These are phyloP conservation scores for Papilio polyxenes DNA, from an alignment of 1,140 invertebrate species.

Conservation along the genomic window DNA sequence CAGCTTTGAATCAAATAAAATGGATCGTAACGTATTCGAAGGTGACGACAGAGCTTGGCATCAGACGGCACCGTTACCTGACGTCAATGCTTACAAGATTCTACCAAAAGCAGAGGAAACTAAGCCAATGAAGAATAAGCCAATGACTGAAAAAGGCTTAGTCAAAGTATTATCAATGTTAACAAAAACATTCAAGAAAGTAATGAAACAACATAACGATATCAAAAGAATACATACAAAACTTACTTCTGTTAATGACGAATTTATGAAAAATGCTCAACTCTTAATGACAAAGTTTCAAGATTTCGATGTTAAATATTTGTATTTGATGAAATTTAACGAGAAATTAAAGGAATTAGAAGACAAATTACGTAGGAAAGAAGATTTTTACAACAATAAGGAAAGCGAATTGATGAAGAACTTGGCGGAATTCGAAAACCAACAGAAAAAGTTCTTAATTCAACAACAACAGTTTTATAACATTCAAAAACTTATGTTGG, in stretches of 20 bases:
- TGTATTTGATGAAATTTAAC: slow-evolving; percentile 53
- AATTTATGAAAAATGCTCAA: slow-evolving; percentile 60
- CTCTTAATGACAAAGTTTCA: slow-evolving; percentile 57
- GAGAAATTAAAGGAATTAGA: slow-evolving; percentile 58
- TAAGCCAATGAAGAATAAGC: slow-evolving; percentile 46
- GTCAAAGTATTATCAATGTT: slow-evolving; percentile 70
- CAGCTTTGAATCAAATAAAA: slow-evolving; percentile 44
- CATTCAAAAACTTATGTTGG: slow-evolving; percentile 67
- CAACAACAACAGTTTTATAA: slow-evolving; percentile 72
- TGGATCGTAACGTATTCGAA: slow-evolving; percentile 56
- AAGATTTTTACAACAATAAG: slow-evolving; percentile 54
- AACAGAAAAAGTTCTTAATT: slow-evolving; percentile 69
- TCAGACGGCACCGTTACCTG: slow-evolving; percentile 49
- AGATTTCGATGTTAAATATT: slow-evolving; percentile 64
- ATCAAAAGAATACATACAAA: slow-evolving; percentile 64
- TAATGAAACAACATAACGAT: slow-evolving; percentile 70
- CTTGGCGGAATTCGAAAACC: slow-evolving; percentile 66
- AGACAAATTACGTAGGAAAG: slow-evolving; percentile 51
- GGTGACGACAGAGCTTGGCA: slow-evolving; percentile 57
- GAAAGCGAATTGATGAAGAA: slow-evolving; percentile 62
- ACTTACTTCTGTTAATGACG: slow-evolving; percentile 56
- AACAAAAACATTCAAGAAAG: slow-evolving; percentile 71
- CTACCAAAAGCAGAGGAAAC: slow-evolving; percentile 53
- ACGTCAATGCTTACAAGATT: slow-evolving; percentile 55
- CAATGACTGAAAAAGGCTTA: slow-evolving; percentile 64